These are phyloP conservation scores for Salticus scenicus DNA, from an alignment of 2,888 invertebrate genomes.

Conservation along the genomic window DNA sequence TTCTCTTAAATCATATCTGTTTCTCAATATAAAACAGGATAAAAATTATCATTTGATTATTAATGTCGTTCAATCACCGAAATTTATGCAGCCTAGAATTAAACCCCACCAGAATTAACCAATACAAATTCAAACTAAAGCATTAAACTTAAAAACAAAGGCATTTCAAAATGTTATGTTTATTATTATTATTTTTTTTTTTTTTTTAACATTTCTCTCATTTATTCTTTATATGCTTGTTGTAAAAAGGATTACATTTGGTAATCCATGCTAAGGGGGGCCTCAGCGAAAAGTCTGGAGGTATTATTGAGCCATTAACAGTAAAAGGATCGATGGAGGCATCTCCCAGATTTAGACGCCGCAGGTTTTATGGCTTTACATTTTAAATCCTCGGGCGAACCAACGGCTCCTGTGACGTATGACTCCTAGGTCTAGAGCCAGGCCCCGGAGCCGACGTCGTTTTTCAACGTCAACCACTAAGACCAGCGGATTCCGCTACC, in stretches of 20 bases:
- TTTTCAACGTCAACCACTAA: constrained; percentile 66
- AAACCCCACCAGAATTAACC: neutral
- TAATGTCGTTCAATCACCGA: neutral
- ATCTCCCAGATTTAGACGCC: constrained; percentile 63
- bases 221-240: constrained; percentile 61
- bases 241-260: constrained; percentile 57
- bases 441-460: constrained; percentile 41
- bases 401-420: constrained; percentile 53
- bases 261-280: constrained; percentile 53
- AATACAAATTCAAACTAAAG: constrained; percentile 23
- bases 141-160: constrained; percentile 24
- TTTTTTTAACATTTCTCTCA: constrained; percentile 20
- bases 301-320: constrained; percentile 68
- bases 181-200: no score
- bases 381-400: constrained; percentile 65
- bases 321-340: constrained; percentile 47
- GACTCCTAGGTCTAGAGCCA: constrained; percentile 38
- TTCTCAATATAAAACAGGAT: no score
- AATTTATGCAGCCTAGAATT: neutral
- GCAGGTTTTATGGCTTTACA: constrained; percentile 67
- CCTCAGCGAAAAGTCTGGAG: constrained; percentile 16
- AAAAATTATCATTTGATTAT: no score
- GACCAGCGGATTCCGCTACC: constrained; percentile 42
- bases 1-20: no score
- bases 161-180: neutral